Evolutionary conservation across 2,888 invertebrate species (phyloP), one percentile per base, ranked within the genome.

Genomic region (Agrotis puta): DNA sequence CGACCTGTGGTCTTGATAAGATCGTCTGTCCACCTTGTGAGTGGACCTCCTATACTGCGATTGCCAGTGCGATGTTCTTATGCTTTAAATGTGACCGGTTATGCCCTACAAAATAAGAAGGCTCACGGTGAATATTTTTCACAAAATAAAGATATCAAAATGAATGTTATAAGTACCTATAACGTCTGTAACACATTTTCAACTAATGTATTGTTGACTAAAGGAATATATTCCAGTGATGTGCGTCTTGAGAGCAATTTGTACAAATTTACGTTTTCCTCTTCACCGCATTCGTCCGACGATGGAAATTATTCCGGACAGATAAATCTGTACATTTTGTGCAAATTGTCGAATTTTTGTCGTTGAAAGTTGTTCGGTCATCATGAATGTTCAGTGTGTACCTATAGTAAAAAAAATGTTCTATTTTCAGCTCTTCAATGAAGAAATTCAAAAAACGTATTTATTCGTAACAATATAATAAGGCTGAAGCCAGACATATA

Each of bases 231-330:
- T 84, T 71, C 66, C 74, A 62, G 69, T 81, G 74, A 84, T 78
- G 79, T 70, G 76, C 63, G 71, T 67, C 70, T 76, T 58, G 81
- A 84, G 85, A 79, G 77, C 79, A 79, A 85, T 85, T 85, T 73
- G 59, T 58, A 56, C 76, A 63, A 84, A 85, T 85, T 77, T 81
- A 85, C 77, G 76, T 70, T 72, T 74, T 75, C 54, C 75, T 69
- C 68, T 70, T 39, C 67, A 58, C 54, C 51, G 59, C 27, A 61
- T 64, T 11, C 57, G 68, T 14, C 51, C 27, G 58, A 77, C 79
- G 65, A 61, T 48, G 56, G 68, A 65, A 70, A 82, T 79, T 65
- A 64, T 80, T 73, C 43, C 24, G 24, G 27, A 47, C 53, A 48
- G 22, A 57, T 67, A 70, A 66, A 80, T 57, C 24, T 68, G 22